Evolutionary conservation across 2,888 invertebrate genomes (phyloP).

Genomic region (Girardia tigrina): DNA sequence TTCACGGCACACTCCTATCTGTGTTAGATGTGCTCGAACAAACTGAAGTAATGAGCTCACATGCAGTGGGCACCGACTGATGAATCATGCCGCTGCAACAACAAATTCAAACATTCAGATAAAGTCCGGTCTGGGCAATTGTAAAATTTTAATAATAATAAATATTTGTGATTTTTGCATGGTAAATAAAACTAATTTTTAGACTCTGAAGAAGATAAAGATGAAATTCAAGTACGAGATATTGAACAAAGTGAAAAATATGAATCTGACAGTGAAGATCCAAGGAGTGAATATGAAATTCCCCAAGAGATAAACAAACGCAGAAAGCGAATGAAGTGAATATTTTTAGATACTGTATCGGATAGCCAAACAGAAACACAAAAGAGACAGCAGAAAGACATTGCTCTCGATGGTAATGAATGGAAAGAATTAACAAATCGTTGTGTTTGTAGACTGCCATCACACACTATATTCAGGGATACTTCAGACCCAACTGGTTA

Average conservation of each 20-base stretch:
- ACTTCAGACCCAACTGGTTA: neutral
- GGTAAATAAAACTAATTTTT: too few species aligned
- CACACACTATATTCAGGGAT: neutral
- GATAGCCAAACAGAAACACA: conserved; percentile 1
- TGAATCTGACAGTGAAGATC: conserved; percentile 3
- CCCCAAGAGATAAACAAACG: neutral
- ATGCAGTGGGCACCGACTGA: too few species aligned
- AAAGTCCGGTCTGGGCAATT: too few species aligned
- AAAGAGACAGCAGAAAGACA: conserved; percentile 1
- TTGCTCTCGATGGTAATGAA: neutral
- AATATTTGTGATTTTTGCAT: too few species aligned
- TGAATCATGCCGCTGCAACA: too few species aligned
- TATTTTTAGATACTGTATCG: neutral
- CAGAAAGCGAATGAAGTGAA: neutral
- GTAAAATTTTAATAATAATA: too few species aligned
- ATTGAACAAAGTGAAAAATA: neutral
- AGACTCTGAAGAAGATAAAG: too few species aligned
- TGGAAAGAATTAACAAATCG: neutral
- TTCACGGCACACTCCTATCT: too few species aligned
- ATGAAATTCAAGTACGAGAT: conserved; percentile 13
- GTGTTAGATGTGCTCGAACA: too few species aligned
- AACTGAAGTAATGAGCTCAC: too few species aligned
- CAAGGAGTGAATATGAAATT: neutral
- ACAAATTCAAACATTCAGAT: too few species aligned
- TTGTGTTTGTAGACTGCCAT: neutral